phyloP scores from a whole-genome alignment of 1,140 invertebrate species.

The Saccostrea glomerata region DNA sequence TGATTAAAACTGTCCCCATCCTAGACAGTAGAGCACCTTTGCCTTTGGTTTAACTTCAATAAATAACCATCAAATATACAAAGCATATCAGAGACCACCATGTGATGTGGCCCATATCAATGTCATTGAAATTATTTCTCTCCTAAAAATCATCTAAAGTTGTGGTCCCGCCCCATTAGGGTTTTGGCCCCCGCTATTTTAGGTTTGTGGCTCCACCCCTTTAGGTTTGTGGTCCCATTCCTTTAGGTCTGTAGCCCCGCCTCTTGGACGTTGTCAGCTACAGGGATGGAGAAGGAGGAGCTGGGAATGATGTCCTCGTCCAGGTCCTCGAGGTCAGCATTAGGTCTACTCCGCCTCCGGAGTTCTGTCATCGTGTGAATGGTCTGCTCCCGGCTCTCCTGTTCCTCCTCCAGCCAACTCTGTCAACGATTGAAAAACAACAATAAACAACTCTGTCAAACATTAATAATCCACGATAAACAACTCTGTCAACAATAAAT shows the following conservation, averaged over 20 bases:
- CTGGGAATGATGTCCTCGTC: conserved; percentile 9
- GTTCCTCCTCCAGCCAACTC: conserved; percentile 64
- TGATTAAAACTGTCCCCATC: not conserved
- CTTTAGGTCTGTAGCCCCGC: not conserved
- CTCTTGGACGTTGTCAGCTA: not conserved
- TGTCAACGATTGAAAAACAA: conserved; percentile 24
- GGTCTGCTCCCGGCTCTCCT: conserved; percentile 47
- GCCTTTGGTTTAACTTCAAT: not conserved
- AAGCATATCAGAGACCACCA: no score
- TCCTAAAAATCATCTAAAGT: no score
- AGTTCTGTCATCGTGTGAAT: conserved; percentile 56
- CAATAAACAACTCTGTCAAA: not conserved
- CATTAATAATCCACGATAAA: not conserved
- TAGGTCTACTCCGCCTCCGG: conserved; percentile 50
- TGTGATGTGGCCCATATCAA: no score
- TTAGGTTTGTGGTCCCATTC: no score
- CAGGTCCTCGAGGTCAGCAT: conserved; percentile 45
- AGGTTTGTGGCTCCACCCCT: no score
- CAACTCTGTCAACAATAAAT: no score
- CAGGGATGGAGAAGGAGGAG: not conserved
- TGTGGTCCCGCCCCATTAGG: not conserved
- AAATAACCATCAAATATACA: no score
- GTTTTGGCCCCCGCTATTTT: no score
- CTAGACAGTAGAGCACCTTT: not conserved
- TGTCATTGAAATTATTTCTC: no score